Evolutionary conservation across 2,797 vertebrate genomes (phyloP), one percentile per base, ranked within the genome.

Genomic region (Anisognathus igniventris): DNA sequence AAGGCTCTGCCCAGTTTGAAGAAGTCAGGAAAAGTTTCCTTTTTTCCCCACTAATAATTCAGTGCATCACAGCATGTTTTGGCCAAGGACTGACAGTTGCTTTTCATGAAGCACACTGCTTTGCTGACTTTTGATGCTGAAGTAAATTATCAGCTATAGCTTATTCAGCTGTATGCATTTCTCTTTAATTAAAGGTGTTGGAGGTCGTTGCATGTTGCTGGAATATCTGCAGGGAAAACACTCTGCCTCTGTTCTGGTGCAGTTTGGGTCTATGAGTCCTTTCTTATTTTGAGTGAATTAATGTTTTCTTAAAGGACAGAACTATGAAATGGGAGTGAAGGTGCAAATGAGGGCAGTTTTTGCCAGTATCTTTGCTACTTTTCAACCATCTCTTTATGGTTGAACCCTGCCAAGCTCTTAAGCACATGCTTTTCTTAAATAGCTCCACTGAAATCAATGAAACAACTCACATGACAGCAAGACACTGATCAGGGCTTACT

Each of bases 81-180:
- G 75, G 79, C 50, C 57, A 88, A 77, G 73, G 75, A 82, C 71
- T 60, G 78, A 80, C 65, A 72, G 68, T 48, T 51, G 66, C 54
- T 91, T 88, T 90, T 90, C 62, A 51, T 25, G 58, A 81, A 83
- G 40, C 27, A 45, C 40, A 42, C 12, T 47, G 51, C 81, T 94
- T 86, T 66, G 42, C 86, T 84, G 80, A 89, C 67, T 92, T 95
- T 31, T 91, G 86, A 92, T 85, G 88, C 45, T 80, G 78, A 91
- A 61, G 67, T 80, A 65, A 92, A 71, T 94, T 65, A 92, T 39
- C 71, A 70, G 70, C 51, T 75, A 25, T 12, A 44, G 10, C 72
- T 93, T 93, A 40, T 61, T 61, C 58, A 61, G 37, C 86, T 83
- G n/a, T 54, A 28, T 58, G 65, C 45, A 37, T 61, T 86, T 67